Evolutionary conservation across 37 sponge, comb jelly and placozoan species (phyloP), one percentile per base, ranked within the genome.

Genomic region (Crambe crambe): DNA sequence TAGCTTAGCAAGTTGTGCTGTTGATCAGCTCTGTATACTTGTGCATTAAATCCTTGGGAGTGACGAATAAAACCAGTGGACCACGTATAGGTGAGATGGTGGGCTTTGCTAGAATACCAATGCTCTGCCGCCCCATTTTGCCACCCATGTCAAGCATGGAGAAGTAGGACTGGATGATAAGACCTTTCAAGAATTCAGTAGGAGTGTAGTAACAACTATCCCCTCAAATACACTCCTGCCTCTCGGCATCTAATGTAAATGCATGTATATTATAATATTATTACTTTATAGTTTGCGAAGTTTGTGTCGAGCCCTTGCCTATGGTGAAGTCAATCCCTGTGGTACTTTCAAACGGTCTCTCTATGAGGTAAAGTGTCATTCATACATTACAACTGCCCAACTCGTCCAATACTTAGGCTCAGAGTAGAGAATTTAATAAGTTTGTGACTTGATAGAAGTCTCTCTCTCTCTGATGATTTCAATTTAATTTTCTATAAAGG

Each of bases 221-320:
- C n/a, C n/a, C n/a, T n/a, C n/a, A n/a, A n/a, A n/a, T n/a, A n/a
- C n/a, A n/a, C n/a, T n/a, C n/a, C n/a, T n/a, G n/a, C n/a, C n/a
- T n/a, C n/a, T n/a, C n/a, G n/a, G n/a, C n/a, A n/a, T n/a, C n/a
- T 21, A 37, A 29, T 68, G 69, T 9, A 3, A 68, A 8, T 12
- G 6, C 39, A 17, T 37, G 6, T 27, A 10, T 9, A 36, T 6
- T 68, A 35, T 68, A 22, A 2, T 56, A 5, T 60, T 21, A 10
- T 58, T 69, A 27, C 1, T 35, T 15, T 80, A 23, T 58, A 97
- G 97, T 65, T 58, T 98, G 44, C 66, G 99, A 10, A 96, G 88
- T 42, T 64, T 98, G 36, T 98, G 99, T 70, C 54, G 99, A 63
- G 95, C 91, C 25, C 86, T 98, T 42, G 41, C 42, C 34, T 93